These are phyloP conservation scores for Pollenia griseotomentosa DNA, from an alignment of 2,888 invertebrate species.

Conservation along the genomic window DNA sequence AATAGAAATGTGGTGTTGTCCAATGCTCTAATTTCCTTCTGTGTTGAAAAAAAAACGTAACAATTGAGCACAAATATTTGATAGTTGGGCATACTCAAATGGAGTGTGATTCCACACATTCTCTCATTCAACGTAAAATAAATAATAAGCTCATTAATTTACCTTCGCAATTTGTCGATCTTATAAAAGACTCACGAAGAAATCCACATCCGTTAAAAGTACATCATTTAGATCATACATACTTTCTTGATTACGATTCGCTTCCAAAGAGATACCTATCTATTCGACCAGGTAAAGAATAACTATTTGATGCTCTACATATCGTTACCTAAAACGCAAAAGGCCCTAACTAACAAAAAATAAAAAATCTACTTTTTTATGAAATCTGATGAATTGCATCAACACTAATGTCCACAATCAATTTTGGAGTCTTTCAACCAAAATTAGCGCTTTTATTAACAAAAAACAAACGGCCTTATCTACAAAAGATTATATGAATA, in stretches of 20 bases:
- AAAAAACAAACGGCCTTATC: too few relatives aligned
- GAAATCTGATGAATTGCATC: too few relatives aligned
- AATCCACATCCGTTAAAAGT: slow-evolving; percentile 3
- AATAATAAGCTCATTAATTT: slow-evolving; percentile 25
- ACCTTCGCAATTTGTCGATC: slow-evolving; percentile 12
- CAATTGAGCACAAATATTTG: slow-evolving; percentile 13
- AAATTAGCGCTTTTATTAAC: too few relatives aligned
- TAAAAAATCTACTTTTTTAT: too few relatives aligned
- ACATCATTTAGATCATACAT: slow-evolving; percentile 19
- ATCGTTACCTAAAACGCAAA: too few relatives aligned
- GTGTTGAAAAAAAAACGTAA: slow-evolving; percentile 20
- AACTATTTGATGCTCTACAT: neutral
- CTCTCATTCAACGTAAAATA: slow-evolving; percentile 11
- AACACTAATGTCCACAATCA: too few relatives aligned
- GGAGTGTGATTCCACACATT: slow-evolving; percentile 16
- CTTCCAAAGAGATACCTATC: slow-evolving; percentile 12
- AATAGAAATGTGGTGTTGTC: slow-evolving; percentile 29
- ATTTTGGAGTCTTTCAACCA: too few relatives aligned
- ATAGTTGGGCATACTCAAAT: slow-evolving; percentile 18
- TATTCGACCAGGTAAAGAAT: slow-evolving; percentile 13
- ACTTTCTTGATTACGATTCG: slow-evolving; percentile 14
- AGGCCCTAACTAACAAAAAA: too few relatives aligned
- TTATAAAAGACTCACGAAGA: slow-evolving; percentile 17
- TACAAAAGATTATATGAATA: too few relatives aligned
- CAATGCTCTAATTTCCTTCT: slow-evolving; percentile 27